Evolutionary conservation across 1,140 invertebrate species (phyloP).

Genomic region (Drosophila eugracilis): DNA sequence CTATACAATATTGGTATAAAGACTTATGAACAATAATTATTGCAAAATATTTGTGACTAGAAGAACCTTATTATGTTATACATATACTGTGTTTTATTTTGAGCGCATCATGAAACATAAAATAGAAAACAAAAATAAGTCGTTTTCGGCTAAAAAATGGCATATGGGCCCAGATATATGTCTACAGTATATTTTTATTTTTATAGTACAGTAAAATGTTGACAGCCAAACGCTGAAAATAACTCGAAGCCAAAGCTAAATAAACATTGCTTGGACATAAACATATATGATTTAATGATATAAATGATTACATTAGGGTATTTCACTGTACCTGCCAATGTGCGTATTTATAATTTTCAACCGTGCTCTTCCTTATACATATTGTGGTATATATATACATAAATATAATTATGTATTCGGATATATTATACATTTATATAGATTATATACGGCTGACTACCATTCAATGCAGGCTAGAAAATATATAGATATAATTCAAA

Average conservation of each 20-base stretch:
- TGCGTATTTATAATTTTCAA: neutral
- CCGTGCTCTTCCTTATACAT: neutral
- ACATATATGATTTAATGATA: neutral
- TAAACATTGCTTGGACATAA: neutral
- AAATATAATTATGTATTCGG: neutral
- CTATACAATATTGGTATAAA: no score
- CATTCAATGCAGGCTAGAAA: constrained; percentile 1
- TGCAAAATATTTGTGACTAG: no score
- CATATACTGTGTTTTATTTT: no score
- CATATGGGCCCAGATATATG: constrained; percentile 26
- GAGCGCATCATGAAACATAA: neutral
- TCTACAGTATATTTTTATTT: constrained; percentile 13
- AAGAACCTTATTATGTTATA: no score
- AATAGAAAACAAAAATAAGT: constrained; percentile 12
- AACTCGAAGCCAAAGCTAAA: neutral
- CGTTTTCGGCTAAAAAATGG: neutral
- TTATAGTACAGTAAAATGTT: constrained; percentile 12
- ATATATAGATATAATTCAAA: constrained; percentile 3
- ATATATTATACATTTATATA: neutral
- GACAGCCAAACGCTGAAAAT: constrained; percentile 3
- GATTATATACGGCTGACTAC: constrained; percentile 1
- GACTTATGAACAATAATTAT: no score
- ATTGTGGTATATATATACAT: neutral
- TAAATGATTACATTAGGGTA: neutral
- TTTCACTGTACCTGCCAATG: neutral